These are phyloP conservation scores for Caranx melampygus DNA, from an alignment of 2,113 vertebrate genomes.

Conservation along the genomic window DNA sequence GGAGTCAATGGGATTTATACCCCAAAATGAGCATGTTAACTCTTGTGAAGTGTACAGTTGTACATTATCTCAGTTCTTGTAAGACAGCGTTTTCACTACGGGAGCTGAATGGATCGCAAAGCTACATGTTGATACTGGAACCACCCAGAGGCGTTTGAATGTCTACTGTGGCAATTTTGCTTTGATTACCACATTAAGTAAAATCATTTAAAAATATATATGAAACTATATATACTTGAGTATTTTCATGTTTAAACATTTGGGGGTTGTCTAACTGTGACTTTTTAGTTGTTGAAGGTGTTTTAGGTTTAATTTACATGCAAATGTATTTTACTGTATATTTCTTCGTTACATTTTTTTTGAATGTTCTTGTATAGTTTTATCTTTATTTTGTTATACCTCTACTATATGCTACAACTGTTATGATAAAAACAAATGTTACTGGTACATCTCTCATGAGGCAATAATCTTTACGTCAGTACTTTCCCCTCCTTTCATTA, in stretches of 20 bases:
- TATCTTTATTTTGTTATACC: slow-evolving; percentile 15
- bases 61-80: neutral
- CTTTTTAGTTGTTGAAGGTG: slow-evolving; percentile 28
- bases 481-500: neutral
- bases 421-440: neutral
- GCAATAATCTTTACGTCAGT: neutral
- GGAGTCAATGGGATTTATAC: neutral
- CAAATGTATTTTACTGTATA: slow-evolving; percentile 38
- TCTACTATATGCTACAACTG: neutral
- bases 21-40: slow-evolving; percentile 5
- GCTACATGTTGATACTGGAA: slow-evolving; percentile 15
- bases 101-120: neutral
- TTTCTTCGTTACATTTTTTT: slow-evolving; percentile 39
- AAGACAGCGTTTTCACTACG: neutral
- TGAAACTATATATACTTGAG: slow-evolving; percentile 9
- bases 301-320: slow-evolving; percentile 41
- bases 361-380: slow-evolving; percentile 32
- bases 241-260: slow-evolving; percentile 20
- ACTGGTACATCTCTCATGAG: neutral
- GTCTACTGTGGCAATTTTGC: slow-evolving; percentile 59
- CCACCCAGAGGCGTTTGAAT: slow-evolving; percentile 43
- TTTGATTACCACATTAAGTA: slow-evolving; percentile 2
- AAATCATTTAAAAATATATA: neutral
- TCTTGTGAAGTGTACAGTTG: neutral
- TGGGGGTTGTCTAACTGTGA: slow-evolving; percentile 50